Conservation (phyloP, 2,888 invertebrate genomes). For the Ophioninae sp. region DNA sequence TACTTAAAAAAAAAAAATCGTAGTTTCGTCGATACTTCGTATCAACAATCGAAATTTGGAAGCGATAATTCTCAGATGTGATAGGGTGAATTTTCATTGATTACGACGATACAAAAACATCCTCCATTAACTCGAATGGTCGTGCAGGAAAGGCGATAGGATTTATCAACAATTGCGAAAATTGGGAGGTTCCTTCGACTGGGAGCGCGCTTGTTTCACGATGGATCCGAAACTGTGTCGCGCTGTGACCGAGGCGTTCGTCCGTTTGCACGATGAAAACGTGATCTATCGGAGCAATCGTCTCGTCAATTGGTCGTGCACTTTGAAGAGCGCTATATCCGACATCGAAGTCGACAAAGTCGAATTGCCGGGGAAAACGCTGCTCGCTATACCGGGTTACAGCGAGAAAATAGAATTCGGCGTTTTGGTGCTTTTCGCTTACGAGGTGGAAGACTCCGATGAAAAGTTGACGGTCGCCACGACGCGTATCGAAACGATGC, state of each 20-base stretch:
- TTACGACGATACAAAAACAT: too few species aligned
- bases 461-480: constrained; percentile 97
- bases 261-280: constrained; percentile 92
- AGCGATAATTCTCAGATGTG: too few species aligned
- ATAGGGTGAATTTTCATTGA: too few species aligned
- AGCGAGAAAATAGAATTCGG: constrained; percentile 96
- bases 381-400: constrained; percentile 95
- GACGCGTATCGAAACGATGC: constrained; percentile 98
- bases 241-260: constrained; percentile 97
- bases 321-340: constrained; percentile 97
- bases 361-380: constrained; percentile 92
- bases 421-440: constrained; percentile 94
- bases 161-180: constrained; percentile 93
- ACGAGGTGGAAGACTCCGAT: constrained; percentile 87
- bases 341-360: constrained; percentile 99
- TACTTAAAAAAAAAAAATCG: too few species aligned
- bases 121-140: background rate
- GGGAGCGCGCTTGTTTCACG: constrained; percentile 96
- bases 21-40: too few species aligned
- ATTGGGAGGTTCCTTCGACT: constrained; percentile 96
- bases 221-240: constrained; percentile 95
- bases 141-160: constrained; percentile 85
- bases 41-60: too few species aligned
- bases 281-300: constrained; percentile 96
- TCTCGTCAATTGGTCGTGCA: constrained; percentile 99